phyloP scores from a whole-genome alignment of 2,888 invertebrate species.

The Cordilura impudica region DNA sequence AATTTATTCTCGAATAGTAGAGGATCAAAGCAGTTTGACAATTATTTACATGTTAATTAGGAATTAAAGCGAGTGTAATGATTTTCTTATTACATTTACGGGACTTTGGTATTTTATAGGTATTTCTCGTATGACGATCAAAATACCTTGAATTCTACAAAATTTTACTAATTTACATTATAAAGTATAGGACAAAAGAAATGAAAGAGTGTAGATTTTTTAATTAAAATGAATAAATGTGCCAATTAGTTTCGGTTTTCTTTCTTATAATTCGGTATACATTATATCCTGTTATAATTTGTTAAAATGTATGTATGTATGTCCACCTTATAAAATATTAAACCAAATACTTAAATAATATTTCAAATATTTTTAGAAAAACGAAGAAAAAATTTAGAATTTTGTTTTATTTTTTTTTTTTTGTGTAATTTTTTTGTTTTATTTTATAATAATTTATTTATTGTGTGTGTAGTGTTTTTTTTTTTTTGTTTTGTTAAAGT shows the following conservation, averaged over 20 bases:
- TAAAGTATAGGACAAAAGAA: neutral
- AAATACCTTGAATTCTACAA: conserved; percentile 23
- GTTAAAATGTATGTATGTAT: conserved; percentile 54
- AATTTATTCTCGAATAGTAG: no score
- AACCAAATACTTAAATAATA: conserved; percentile 50
- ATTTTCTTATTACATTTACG: conserved; percentile 23
- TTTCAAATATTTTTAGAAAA: neutral
- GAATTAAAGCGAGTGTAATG: neutral
- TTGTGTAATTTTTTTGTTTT: conserved; percentile 22
- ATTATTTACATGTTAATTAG: neutral
- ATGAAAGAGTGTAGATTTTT: neutral
- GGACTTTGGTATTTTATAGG: conserved; percentile 51
- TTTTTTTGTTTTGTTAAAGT: conserved; percentile 9
- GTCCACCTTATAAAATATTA: conserved; percentile 32
- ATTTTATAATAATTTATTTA: conserved; percentile 53
- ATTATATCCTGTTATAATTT: conserved; percentile 70
- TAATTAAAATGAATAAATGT: conserved; percentile 23
- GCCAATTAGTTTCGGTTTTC: conserved; percentile 47
- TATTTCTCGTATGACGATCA: conserved; percentile 15
- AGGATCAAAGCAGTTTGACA: neutral
- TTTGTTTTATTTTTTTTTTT: conserved; percentile 15
- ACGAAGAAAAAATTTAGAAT: conserved; percentile 56
- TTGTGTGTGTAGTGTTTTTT: conserved; percentile 8
- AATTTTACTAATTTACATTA: conserved; percentile 38
- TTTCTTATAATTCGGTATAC: conserved; percentile 72